Base-by-base conservation (phyloP, 2,888 invertebrate genomes). In the Scaptomyza caliginosa region DNA sequence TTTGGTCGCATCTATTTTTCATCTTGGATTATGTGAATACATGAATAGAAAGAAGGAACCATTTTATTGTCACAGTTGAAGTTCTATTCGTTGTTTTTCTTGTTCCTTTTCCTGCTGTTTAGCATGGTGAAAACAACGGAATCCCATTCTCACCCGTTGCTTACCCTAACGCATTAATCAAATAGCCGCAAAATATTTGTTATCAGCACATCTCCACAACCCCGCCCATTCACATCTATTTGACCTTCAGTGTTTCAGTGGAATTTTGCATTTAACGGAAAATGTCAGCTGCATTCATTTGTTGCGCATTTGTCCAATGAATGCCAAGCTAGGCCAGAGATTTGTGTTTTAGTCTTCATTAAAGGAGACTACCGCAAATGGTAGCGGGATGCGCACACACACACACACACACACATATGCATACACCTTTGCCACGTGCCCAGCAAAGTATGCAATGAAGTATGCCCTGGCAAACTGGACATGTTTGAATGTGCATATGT, bases 21-120 rank as follows among this genome's bases (percentile, higher is more conserved):
- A 82, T 85, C 86, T 82, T 72, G 81, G 81, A 82, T 82, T 82
- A 82, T 82, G 86, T 64, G 81, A 85, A 82, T 82, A 79, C 81
- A 85, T 85, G 81, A 85, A 85, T 83, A 68, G 77, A 63, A 65
- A 67, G 75, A 52, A 57, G 55, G 69, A 77, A 70, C 86, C 83
- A 74, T 82, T 85, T 82, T 82, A 82, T 85, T 82, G 81, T 86
- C 80, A 74, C 86, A 72, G 86, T 77, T 69, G 69, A 66, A 65
- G 68, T 59, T 66, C 45, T 48, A 57, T 74, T 66, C 30, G 32
- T 54, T 55, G 34, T 63, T 57, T 46, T 36, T 39, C 17, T 21
- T 38, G 1, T 1, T 5, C 6, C n/a, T 21, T 1, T 32, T 54
- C 30, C 4, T 6, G n/a, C 24, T 34, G 38, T 40, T 52, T 8